Evolutionary conservation across 2,888 invertebrate species (phyloP).

Genomic region (Philonicus albiceps): DNA sequence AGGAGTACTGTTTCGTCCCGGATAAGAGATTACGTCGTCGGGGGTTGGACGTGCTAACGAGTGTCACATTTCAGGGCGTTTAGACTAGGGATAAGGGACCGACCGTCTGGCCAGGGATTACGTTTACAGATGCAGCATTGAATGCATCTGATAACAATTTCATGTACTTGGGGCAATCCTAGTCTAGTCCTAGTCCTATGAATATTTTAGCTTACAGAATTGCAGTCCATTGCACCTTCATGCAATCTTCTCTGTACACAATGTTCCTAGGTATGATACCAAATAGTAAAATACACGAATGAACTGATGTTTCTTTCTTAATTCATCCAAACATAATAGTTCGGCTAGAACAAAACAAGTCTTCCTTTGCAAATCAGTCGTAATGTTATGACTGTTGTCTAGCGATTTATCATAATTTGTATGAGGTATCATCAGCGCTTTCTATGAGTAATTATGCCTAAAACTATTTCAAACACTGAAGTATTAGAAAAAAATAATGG

Average conservation of each 20-base stretch:
- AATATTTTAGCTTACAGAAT: background rate
- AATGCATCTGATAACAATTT: background rate
- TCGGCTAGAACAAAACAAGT: too few relatives aligned
- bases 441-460: too few relatives aligned
- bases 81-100: background rate
- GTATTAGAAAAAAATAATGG: too few relatives aligned
- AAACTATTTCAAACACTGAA: too few relatives aligned
- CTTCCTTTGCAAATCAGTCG: too few relatives aligned
- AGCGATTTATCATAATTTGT: background rate
- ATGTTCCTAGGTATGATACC: background rate
- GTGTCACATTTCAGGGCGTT: slow-evolving; percentile 15
- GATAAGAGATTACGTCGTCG: slow-evolving; percentile 17
- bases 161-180: background rate
- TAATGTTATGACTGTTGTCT: background rate
- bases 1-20: background rate
- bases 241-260: background rate
- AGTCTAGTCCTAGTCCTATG: background rate
- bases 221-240: background rate
- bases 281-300: background rate
- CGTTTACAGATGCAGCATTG: background rate
- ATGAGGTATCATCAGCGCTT: too few relatives aligned
- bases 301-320: background rate
- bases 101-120: background rate
- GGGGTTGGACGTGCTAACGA: slow-evolving; percentile 28
- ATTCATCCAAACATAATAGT: background rate